Conservation (phyloP, 2,113 vertebrate species). For the Heterotilapia buettikoferi region DNA sequence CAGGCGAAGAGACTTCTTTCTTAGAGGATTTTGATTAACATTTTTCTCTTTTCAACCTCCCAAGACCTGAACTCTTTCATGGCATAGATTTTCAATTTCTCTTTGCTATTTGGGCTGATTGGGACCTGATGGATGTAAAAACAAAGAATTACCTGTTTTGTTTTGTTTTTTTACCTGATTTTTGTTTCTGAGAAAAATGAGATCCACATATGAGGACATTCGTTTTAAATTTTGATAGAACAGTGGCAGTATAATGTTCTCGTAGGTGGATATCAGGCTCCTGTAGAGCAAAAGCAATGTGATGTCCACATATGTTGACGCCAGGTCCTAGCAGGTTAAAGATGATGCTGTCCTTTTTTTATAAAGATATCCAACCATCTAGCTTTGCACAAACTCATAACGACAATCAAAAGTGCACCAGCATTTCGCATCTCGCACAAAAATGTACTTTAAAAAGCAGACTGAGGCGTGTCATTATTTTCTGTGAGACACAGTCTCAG, state of each 20-base stretch:
- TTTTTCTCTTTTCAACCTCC: neutral
- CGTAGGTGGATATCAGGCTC: neutral
- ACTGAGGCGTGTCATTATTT: neutral
- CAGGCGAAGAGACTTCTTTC: neutral
- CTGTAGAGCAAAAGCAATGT: neutral
- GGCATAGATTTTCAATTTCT: neutral
- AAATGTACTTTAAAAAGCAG: neutral
- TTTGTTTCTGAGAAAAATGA: neutral
- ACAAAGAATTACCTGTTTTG: neutral
- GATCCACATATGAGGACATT: neutral
- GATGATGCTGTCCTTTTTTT: neutral
- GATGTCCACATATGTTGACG: neutral
- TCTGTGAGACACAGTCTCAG: neutral
- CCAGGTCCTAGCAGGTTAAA: neutral
- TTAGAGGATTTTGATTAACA: neutral
- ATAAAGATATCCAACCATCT: neutral
- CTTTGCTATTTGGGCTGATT: neutral
- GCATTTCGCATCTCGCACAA: neutral
- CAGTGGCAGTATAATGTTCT: neutral
- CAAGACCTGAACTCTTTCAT: neutral
- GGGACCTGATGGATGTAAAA: neutral
- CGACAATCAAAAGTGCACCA: neutral
- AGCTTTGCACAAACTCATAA: neutral
- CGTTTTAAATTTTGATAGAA: neutral
- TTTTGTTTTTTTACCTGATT: fast-evolving